phyloP scores from a whole-genome alignment of 2,888 invertebrate genomes.

The Chironomus tentans region DNA sequence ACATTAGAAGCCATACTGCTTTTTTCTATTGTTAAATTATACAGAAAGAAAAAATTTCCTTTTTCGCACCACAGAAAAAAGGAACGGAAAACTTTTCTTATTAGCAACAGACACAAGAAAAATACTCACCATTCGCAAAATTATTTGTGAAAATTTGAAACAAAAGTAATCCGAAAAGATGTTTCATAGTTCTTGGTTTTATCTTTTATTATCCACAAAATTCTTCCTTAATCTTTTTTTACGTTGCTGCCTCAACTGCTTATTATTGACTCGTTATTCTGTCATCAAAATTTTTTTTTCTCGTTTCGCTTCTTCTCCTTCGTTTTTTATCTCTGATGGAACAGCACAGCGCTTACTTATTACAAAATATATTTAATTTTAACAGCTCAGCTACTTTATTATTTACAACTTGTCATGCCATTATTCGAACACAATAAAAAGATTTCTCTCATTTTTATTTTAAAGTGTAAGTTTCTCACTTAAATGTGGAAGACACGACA shows the following conservation, averaged over 20 bases:
- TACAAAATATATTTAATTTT: neutral
- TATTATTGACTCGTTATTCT: neutral
- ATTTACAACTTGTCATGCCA: conserved; percentile 18
- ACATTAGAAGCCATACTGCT: too few species aligned
- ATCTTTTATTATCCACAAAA: neutral
- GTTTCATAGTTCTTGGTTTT: conserved; percentile 14
- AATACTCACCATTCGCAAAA: conserved; percentile 20
- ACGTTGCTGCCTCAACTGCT: neutral
- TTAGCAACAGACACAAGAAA: neutral
- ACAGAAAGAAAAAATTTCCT: too few species aligned
- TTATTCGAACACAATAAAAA: neutral
- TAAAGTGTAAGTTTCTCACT: neutral
- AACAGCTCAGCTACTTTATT: conserved; percentile 8
- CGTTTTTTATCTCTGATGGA: too few species aligned
- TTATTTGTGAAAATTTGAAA: conserved; percentile 21
- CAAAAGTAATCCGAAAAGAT: conserved; percentile 25
- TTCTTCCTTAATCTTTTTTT: neutral
- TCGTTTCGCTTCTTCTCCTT: neutral
- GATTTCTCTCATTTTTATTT: neutral
- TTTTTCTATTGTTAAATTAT: too few species aligned
- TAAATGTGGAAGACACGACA: too few species aligned
- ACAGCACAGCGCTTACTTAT: neutral
- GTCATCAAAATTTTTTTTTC: neutral
- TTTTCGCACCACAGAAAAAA: too few species aligned
- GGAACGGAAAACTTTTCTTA: neutral